Conservation (phyloP, 2,888 invertebrate genomes). For the Acanthosepion pharaonis region DNA sequence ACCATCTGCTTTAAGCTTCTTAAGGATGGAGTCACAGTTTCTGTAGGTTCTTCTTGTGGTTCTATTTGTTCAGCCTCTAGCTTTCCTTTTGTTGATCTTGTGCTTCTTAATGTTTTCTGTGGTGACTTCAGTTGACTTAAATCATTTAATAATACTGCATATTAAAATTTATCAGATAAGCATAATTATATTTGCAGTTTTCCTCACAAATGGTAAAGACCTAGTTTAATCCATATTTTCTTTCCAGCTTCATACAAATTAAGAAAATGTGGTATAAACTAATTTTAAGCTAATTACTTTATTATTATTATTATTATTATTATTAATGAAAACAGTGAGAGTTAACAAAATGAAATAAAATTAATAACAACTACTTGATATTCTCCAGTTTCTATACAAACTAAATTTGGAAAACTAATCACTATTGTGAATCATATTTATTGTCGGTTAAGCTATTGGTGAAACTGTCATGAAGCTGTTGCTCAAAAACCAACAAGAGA, state of each 20-base stretch:
- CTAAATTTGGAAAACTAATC: not conserved
- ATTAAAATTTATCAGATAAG: not conserved
- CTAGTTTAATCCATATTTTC: not conserved
- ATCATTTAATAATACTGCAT: too few relatives aligned
- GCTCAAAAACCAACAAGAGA: too few relatives aligned
- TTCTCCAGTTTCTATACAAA: not conserved
- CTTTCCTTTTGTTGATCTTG: too few relatives aligned
- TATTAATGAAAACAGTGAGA: not conserved
- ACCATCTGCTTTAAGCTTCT: too few relatives aligned
- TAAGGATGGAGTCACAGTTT: too few relatives aligned
- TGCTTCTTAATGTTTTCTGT: too few relatives aligned
- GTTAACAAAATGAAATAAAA: not conserved
- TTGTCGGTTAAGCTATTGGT: not conserved
- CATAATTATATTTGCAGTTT: not conserved
- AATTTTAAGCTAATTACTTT: not conserved
- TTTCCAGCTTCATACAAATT: not conserved
- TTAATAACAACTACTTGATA: not conserved
- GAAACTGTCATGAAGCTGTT: not conserved
- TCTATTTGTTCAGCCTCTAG: too few relatives aligned
- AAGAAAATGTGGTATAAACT: not conserved
- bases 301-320: not conserved
- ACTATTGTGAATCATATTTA: not conserved
- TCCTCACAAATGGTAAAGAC: not conserved
- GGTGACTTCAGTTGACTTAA: too few relatives aligned
- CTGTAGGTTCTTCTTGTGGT: too few relatives aligned